phyloP scores from a whole-genome alignment of 2,888 invertebrate genomes.

The Coelogynopora nodosa region DNA sequence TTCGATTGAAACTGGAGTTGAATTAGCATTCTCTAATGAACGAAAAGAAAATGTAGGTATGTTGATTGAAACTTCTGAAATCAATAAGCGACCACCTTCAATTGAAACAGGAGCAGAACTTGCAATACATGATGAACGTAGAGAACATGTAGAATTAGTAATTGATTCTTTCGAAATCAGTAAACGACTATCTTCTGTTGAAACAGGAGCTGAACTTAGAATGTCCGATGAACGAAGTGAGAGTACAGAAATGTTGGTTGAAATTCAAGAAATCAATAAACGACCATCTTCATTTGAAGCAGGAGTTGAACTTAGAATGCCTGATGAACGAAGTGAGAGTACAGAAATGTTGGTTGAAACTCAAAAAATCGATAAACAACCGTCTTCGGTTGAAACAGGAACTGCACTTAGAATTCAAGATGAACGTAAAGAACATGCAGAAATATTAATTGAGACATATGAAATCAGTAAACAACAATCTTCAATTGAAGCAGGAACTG shows the following conservation, averaged over 20 bases:
- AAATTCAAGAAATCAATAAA: neutral
- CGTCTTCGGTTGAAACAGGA: neutral
- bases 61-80: neutral
- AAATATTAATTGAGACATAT: neutral
- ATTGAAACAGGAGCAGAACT: neutral
- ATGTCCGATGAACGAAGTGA: neutral
- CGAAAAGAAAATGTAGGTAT: conserved; percentile 1
- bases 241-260: neutral
- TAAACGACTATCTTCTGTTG: neutral
- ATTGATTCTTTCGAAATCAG: neutral
- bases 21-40: neutral
- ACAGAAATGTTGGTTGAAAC: neutral
- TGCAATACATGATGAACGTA: neutral
- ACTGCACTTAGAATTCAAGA: neutral
- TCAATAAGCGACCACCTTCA: neutral
- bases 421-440: neutral
- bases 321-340: neutral
- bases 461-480: neutral
- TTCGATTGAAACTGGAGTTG: neutral
- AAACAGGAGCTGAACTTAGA: neutral
- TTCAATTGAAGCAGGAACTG: neutral
- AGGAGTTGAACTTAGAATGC: neutral
- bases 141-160: neutral
- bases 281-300: neutral
- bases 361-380: neutral